A percentile compares a stretch with the other conserved stretches of the same genome.
Evolutionary conservation across 2,888 invertebrate species (phyloP).

Genomic region (Carcina quercana): DNA sequence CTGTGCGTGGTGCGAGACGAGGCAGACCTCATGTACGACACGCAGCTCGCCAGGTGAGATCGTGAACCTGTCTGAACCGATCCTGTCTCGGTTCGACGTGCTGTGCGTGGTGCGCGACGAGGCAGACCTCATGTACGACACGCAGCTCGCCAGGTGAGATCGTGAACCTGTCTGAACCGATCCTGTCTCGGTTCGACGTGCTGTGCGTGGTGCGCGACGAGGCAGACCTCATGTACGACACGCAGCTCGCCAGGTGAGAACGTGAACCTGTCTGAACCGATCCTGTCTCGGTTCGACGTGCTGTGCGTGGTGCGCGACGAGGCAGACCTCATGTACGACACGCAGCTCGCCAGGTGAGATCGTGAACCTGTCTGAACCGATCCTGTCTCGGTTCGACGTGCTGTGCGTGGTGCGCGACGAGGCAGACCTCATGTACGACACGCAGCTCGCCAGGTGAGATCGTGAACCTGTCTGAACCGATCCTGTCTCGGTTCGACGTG

Average conservation of each 20-base stretch:
- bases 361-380: slow-evolving; percentile 97
- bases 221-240: slow-evolving; percentile 94
- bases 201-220: slow-evolving; percentile 98
- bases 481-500: slow-evolving; percentile 97
- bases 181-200: slow-evolving; percentile 97
- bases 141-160: slow-evolving; percentile 94
- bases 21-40: slow-evolving; percentile 94
- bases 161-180: slow-evolving; percentile 97
- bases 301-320: slow-evolving; percentile 98
- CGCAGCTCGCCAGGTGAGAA: slow-evolving; percentile 94
- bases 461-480: slow-evolving; percentile 97
- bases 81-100: slow-evolving; percentile 97
- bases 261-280: slow-evolving; percentile 97
- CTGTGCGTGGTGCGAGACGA: slow-evolving; percentile 98
- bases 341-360: slow-evolving; percentile 94
- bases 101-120: slow-evolving; percentile 98
- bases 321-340: slow-evolving; percentile 94
- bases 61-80: slow-evolving; percentile 97
- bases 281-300: slow-evolving; percentile 97
- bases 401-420: slow-evolving; percentile 98
- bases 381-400: slow-evolving; percentile 97
- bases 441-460: slow-evolving; percentile 94
- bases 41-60: slow-evolving; percentile 94
- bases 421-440: slow-evolving; percentile 94
- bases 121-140: slow-evolving; percentile 94